Base-by-base conservation (phyloP, 2,888 invertebrate genomes). In the Mantis religiosa region DNA sequence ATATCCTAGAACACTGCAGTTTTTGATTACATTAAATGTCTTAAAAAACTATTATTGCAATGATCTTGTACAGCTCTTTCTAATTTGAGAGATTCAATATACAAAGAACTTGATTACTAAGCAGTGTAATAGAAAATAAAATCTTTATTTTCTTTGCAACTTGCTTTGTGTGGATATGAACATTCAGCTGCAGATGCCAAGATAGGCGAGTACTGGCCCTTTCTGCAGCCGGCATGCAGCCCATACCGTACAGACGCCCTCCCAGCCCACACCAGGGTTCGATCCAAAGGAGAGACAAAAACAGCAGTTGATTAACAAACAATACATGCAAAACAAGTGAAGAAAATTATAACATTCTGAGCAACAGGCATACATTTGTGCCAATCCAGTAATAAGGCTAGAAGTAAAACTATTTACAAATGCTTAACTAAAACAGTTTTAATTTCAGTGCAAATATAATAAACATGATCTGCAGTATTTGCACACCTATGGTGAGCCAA, bases 261-360 rank as follows among this genome's bases (percentile, higher is more conserved):
- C 84, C 88, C 85, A 71, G 88, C 88, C 88, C 71, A 81, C 88
- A 84, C 88, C 84, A 88, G 88, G 88, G 88, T 88, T 88, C 88
- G 88, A 88, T 81, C 88, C 86, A 88, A 54, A 28, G 88, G 84
- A 83, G n/a, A 88, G 28, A 41, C 34, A 83, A 20, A 88, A 71
- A 71, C 54, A 71, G 54, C 54, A 30, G 28, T 30, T 34, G 28
- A 34, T 30, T 84, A 84, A 84, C 20, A 84, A 84, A 28, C 84
- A 84, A 84, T 27, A 34, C 20, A 84, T 28, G 20, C 28, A 34
- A 84, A 84, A 83, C 3, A 71, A 71, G 54, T 71, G 54, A 71
- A 71, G 25, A 25, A 71, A 71, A 71, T 71, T 71, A 71, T 71
- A 71, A 71, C 54, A 71, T 71, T 71, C 54, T 71, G 54, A 71